Evolutionary conservation across 2,113 vertebrate genomes (phyloP).

Genomic region (Pseudonaja textilis): DNA sequence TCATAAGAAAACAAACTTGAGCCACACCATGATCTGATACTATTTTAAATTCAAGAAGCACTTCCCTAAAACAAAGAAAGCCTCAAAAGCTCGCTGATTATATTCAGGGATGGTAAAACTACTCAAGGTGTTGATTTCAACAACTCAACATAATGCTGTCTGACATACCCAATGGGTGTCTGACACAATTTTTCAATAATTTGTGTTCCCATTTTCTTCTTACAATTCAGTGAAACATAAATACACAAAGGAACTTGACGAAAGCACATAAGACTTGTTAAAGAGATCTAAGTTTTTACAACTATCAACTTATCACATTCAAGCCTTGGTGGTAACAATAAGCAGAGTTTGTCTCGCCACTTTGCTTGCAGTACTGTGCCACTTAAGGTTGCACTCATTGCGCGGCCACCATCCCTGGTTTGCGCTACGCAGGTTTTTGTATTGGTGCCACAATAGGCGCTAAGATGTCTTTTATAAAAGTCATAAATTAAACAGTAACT

Average conservation of each 20-base stretch:
- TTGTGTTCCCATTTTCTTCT: neutral
- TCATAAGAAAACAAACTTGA: neutral
- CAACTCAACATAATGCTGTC: neutral
- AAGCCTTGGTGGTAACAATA: neutral
- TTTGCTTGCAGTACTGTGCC: neutral
- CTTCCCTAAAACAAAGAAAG: neutral
- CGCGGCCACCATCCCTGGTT: neutral
- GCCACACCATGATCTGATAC: neutral
- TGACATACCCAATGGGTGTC: neutral
- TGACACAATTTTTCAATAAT: neutral
- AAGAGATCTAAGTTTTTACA: neutral
- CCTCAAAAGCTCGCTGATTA: neutral
- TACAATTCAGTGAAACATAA: neutral
- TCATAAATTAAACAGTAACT: neutral
- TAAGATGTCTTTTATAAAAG: neutral
- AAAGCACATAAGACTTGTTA: neutral
- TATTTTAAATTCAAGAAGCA: neutral
- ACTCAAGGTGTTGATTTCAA: neutral
- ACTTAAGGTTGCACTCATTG: neutral
- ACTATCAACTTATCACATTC: neutral
- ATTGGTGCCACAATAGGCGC: neutral
- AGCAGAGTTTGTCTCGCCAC: neutral
- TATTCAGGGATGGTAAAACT: neutral
- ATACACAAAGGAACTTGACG: neutral
- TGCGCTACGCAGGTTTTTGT: neutral